Evolutionary conservation across 2,113 vertebrate genomes (phyloP), one percentile per base, ranked within the genome.

Genomic region (Pluvialis apricaria): DNA sequence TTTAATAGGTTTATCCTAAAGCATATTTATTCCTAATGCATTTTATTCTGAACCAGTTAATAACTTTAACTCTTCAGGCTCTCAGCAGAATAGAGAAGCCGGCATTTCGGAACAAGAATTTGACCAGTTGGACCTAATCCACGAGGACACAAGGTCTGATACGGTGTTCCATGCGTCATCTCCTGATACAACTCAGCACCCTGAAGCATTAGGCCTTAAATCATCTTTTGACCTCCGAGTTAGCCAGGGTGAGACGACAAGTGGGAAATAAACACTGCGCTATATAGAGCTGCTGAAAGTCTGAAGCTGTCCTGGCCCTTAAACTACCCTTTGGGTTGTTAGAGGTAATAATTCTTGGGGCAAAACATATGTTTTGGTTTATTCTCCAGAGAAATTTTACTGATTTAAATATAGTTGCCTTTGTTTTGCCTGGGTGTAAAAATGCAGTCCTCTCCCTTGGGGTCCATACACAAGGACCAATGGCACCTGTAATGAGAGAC

Each of bases 1-100:
- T 96, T 95, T 97, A 97, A 97, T 90, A 94, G 94, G 84, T 95
- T 96, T 97, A 97, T 97, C 94, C 86, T 92, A 95, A 95, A 97
- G 89, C 89, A 91, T 95, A 95, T 96, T 96, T 66, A 95, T 96
- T 91, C 82, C 38, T 90, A 96, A 95, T 86, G 84, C 91, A 92
- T 96, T 95, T 95, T 87, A 88, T 91, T 95, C 86, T 32, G 70
- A 88, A 95, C 75, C 86, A 80, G 93, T 95, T 96, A 94, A 94
- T 94, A 95, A 87, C 64, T 70, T 94, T 94, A 97, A 97, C 94
- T 91, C 91, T 90, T 94, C 15, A 42, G 68, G 42, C 45, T 85
- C 89, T 62, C 71, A 54, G 58, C 54, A 80, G 81, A 65, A 88
- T 19, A 86, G 29, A 75, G 58, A 49, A 83, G 19, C 31, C 29